A percentile compares a stretch with the other conserved stretches of the same genome.
Conservation (phyloP, 2,113 vertebrate genomes). For the Apeltes quadracus region DNA sequence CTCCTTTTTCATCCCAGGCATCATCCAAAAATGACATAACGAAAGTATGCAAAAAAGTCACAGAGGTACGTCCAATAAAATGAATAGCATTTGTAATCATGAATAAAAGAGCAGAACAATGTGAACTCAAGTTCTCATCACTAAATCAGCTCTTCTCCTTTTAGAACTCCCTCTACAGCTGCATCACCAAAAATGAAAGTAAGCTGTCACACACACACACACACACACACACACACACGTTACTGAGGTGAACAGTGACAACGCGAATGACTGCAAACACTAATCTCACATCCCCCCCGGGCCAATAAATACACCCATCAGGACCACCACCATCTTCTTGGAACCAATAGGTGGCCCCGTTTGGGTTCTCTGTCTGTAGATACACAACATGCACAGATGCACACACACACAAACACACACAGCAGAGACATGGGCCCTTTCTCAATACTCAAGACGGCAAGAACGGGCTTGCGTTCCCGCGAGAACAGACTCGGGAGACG, state of each 20-base stretch:
- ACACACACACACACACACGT: neutral
- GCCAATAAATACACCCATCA: constrained; percentile 1
- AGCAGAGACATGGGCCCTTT: no score
- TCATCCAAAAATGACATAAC: constrained; percentile 94
- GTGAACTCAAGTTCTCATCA: neutral
- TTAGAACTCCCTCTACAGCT: constrained; percentile 97
- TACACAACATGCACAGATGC: neutral
- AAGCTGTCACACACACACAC: constrained; percentile 72
- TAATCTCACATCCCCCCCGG: constrained; percentile 4
- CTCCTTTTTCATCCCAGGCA: constrained; percentile 81
- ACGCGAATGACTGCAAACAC: neutral
- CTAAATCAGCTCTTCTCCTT: constrained; percentile 54
- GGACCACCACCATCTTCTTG: neutral
- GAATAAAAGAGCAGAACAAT: neutral
- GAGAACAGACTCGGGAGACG: no score
- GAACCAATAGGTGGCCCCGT: neutral
- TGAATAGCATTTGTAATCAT: neutral
- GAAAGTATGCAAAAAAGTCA: constrained; percentile 95
- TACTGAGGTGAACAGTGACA: neutral
- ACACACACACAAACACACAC: constrained; percentile 4
- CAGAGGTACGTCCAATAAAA: constrained; percentile 84
- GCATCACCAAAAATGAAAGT: constrained; percentile 99
- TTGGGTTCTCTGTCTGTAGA: neutral
- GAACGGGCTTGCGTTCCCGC: no score
- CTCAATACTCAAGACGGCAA: no score